Evolutionary conservation across 2,888 invertebrate species (phyloP).

Genomic region (Blastobasis adustella): DNA sequence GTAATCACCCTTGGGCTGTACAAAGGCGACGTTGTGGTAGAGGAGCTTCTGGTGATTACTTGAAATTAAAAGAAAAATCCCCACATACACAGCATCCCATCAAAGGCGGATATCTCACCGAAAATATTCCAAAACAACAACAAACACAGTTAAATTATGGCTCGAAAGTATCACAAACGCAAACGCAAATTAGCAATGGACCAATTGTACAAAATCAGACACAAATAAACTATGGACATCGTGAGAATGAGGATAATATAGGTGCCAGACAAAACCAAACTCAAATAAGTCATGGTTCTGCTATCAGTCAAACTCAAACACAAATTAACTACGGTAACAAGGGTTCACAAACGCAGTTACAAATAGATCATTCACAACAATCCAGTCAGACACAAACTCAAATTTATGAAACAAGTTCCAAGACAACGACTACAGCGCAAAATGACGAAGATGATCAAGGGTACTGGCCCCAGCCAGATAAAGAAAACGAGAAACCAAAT

Average conservation of each 20-base stretch:
- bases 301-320: slow-evolving; percentile 38
- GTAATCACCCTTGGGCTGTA: slow-evolving; percentile 82
- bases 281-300: slow-evolving; percentile 33
- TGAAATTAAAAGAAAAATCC: too few relatives aligned
- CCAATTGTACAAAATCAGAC: slow-evolving; percentile 38
- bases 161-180: slow-evolving; percentile 31
- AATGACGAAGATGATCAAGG: slow-evolving; percentile 1
- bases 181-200: slow-evolving; percentile 37
- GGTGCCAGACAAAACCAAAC: slow-evolving; percentile 35
- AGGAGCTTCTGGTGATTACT: slow-evolving; percentile 14
- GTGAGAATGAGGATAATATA: slow-evolving; percentile 13
- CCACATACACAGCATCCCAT: not conserved
- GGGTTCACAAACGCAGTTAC: slow-evolving; percentile 39
- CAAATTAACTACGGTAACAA: slow-evolving; percentile 37
- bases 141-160: slow-evolving; percentile 39
- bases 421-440: slow-evolving; percentile 11
- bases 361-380: slow-evolving; percentile 39
- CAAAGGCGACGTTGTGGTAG: slow-evolving; percentile 52
- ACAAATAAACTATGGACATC: slow-evolving; percentile 36
- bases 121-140: slow-evolving; percentile 20
- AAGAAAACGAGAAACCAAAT: not conserved
- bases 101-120: slow-evolving; percentile 6
- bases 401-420: slow-evolving; percentile 23
- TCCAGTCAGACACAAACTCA: slow-evolving; percentile 40
- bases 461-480: not conserved